phyloP scores from a whole-genome alignment of 2,888 invertebrate genomes.

The Drosophila quinaria region DNA sequence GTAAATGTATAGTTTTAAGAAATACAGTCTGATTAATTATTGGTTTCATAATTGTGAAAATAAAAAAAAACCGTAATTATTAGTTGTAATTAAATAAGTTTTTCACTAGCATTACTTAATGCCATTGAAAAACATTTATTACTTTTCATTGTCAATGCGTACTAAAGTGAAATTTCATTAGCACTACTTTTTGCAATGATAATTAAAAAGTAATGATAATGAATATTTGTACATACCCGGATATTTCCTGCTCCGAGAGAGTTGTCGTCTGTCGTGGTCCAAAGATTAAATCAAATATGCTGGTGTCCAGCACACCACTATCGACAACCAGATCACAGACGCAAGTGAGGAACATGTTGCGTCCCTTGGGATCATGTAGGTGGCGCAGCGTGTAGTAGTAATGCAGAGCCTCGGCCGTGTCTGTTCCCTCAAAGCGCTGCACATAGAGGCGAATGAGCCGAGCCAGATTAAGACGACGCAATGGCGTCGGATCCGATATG shows the following conservation, averaged over 20 bases:
- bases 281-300: conserved; percentile 93
- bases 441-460: conserved; percentile 95
- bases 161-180: no score
- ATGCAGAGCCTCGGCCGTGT: conserved; percentile 96
- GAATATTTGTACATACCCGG: conserved; percentile 44
- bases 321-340: conserved; percentile 94
- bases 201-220: no score
- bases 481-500: conserved; percentile 92
- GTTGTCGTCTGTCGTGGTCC: conserved; percentile 89
- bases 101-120: no score
- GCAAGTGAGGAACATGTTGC: conserved; percentile 94
- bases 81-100: no score
- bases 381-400: conserved; percentile 91
- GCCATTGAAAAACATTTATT: no score
- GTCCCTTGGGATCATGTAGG: conserved; percentile 91
- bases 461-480: conserved; percentile 94
- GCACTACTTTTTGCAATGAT: no score
- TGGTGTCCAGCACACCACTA: conserved; percentile 86
- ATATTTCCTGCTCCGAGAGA: conserved; percentile 82
- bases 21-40: no score
- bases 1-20: no score
- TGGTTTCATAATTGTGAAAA: no score
- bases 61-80: no score
- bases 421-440: conserved; percentile 95
- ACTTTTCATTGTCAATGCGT: no score